Evolutionary conservation across 1,140 invertebrate genomes (phyloP), one percentile per base, ranked within the genome.

Genomic region (Caerostris extrusa): DNA sequence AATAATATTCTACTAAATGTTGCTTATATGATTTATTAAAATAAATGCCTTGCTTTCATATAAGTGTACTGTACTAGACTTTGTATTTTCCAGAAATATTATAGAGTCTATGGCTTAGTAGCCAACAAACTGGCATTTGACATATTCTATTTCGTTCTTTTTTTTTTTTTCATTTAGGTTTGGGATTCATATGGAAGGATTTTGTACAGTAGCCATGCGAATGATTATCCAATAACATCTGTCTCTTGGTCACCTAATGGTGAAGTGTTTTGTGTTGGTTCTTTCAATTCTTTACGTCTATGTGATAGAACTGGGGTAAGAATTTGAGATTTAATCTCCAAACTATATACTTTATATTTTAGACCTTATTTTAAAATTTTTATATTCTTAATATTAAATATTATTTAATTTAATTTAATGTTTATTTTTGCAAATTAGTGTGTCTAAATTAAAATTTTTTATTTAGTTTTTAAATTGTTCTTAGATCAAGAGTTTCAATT

Each of bases 291-390:
- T 10, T 96, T 99, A 1, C 97, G 98, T 94, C 96, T 99, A 0
- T 99, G 99, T 96, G 98, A 99, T 96, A 98, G 98, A 96, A 97
- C 97, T 95, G 99, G 99, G 77, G 98, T 99, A 96, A 96, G 97
- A 56, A 50, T 19, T 96, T 87, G 83, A 56, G 83, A 17, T 6
- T 86, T 86, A 4, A 19, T 19, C 58, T 57, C 34, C 57, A 58
- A 57, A 12, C 17, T 10, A 86, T 58, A 7, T 81, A 17, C n/a
- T 67, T 12, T n/a, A 67, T 67, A 17, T 4, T n/a, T 12, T 67
- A 5, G n/a, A 64, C 14, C 12, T 64, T 17, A 5, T 5, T 67
- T 3, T 67, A 67, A 67, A 67, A 5, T 17, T 17, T 67, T 67
- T 67, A 3, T 34, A 34, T 34, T 34, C 2, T 34, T 34, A 34